Percentiles rank a stretch among this genome's conserved stretches.
Evolutionary conservation across 2,113 vertebrate species (phyloP).

Genomic region (Syngnathoides biaculeatus): DNA sequence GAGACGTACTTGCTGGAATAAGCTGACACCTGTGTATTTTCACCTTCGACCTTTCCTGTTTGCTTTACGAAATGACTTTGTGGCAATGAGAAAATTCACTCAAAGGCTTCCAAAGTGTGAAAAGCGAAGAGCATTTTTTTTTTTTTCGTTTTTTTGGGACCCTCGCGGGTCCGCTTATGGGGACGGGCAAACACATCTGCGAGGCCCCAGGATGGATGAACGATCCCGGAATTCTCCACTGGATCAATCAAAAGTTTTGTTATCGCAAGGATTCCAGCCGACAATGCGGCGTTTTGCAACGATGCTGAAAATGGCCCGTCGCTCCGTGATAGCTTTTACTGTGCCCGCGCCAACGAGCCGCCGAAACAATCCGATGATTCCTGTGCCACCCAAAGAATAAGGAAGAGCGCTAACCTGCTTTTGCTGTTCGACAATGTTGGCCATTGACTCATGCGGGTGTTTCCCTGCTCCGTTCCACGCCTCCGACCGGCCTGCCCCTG

Average conservation of each 20-base stretch:
- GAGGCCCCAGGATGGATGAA: conserved; percentile 45
- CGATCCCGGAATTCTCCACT: conserved; percentile 50
- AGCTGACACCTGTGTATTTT: not conserved
- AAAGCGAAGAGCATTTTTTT: not conserved
- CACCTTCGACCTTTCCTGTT: conserved; percentile 1
- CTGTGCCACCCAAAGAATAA: conserved; percentile 8
- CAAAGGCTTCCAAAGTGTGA: not conserved
- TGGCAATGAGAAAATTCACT: conserved; percentile 1
- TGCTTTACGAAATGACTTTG: conserved; percentile 5
- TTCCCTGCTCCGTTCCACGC: conserved; percentile 11
- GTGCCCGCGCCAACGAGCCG: conserved; percentile 20
- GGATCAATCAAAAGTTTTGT: conserved; percentile 50
- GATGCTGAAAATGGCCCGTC: conserved; percentile 38
- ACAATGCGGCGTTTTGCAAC: conserved; percentile 53
- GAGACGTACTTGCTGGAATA: not conserved
- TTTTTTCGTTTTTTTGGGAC: too few relatives aligned
- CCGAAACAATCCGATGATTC: conserved; percentile 12
- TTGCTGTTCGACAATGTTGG: conserved; percentile 15
- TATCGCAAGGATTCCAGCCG: conserved; percentile 53
- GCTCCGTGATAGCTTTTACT: conserved; percentile 21
- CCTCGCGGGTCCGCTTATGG: conserved; percentile 8
- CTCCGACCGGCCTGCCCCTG: conserved; percentile 14
- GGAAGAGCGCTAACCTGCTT: conserved; percentile 7
- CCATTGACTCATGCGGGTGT: conserved; percentile 3
- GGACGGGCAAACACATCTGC: conserved; percentile 45